These are phyloP conservation scores for Eumerus sabulonum DNA, from an alignment of 2,888 invertebrate genomes.

Conservation along the genomic window DNA sequence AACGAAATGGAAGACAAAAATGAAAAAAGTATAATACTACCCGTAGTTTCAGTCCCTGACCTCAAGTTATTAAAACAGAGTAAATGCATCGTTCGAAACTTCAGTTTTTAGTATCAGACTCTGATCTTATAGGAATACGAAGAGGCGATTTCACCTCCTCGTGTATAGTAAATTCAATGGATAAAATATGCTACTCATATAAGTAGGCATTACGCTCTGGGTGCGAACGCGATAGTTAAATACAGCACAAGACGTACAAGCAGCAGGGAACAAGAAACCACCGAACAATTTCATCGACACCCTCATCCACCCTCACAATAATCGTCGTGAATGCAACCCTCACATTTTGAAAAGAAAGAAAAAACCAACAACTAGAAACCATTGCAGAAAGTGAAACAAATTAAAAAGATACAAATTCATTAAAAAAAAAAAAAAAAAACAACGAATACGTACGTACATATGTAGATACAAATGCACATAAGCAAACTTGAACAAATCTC, in stretches of 20 bases:
- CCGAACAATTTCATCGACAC: too few relatives aligned
- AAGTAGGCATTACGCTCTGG: background rate
- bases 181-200: too few relatives aligned
- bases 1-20: constrained; percentile 13
- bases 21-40: constrained; percentile 12
- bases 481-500: constrained; percentile 59
- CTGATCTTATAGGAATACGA: constrained; percentile 29
- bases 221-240: constrained; percentile 37
- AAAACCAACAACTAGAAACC: too few relatives aligned
- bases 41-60: constrained; percentile 57
- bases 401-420: constrained; percentile 16
- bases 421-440: constrained; percentile 23
- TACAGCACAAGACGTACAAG: constrained; percentile 13
- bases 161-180: constrained; percentile 2
- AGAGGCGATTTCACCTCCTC: constrained; percentile 9
- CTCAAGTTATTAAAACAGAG: constrained; percentile 65
- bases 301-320: constrained; percentile 1
- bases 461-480: constrained; percentile 32
- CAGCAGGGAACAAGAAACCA: constrained; percentile 51
- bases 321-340: too few relatives aligned
- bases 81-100: constrained; percentile 47
- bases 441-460: too few relatives aligned
- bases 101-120: constrained; percentile 48
- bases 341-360: too few relatives aligned
- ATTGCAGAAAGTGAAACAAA: constrained; percentile 13